phyloP scores from a whole-genome alignment of 2,797 vertebrate species.

The Tragelaphus eurycerus region DNA sequence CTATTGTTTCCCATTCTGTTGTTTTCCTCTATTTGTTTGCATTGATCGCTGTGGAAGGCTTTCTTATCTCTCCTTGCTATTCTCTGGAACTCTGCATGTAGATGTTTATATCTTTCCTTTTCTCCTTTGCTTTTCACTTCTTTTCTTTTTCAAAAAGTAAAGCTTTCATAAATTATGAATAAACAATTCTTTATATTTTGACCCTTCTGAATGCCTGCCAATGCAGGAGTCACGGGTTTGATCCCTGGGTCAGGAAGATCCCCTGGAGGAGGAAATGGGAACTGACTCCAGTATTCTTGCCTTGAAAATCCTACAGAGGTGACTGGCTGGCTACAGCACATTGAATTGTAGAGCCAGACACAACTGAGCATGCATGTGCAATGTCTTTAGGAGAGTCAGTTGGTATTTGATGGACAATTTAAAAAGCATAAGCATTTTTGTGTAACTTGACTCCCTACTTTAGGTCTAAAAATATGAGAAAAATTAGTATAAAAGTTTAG shows the following conservation, averaged over 20 bases:
- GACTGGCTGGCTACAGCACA: not conserved
- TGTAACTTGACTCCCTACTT: not conserved
- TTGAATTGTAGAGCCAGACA: not conserved
- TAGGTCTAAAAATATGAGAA: not conserved
- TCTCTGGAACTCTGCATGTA: no score
- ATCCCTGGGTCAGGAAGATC: not conserved
- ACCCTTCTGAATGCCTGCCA: not conserved
- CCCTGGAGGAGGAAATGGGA: not conserved
- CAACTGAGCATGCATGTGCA: not conserved
- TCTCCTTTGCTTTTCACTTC: no score
- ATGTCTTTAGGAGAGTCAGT: not conserved
- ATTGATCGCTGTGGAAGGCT: no score
- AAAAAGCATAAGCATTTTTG: not conserved
- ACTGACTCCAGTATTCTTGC: not conserved
- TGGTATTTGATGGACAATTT: not conserved
- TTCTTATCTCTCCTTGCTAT: no score
- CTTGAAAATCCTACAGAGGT: not conserved
- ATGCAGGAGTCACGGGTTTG: not conserved
- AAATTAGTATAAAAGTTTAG: not conserved
- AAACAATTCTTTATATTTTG: not conserved
- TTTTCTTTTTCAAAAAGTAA: not conserved
- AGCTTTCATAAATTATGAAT: not conserved
- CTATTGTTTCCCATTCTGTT: no score
- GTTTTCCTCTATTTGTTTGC: no score
- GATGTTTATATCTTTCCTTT: no score